phyloP scores from a whole-genome alignment of 2,113 vertebrate species.

The Boulengerochromis microlepis region DNA sequence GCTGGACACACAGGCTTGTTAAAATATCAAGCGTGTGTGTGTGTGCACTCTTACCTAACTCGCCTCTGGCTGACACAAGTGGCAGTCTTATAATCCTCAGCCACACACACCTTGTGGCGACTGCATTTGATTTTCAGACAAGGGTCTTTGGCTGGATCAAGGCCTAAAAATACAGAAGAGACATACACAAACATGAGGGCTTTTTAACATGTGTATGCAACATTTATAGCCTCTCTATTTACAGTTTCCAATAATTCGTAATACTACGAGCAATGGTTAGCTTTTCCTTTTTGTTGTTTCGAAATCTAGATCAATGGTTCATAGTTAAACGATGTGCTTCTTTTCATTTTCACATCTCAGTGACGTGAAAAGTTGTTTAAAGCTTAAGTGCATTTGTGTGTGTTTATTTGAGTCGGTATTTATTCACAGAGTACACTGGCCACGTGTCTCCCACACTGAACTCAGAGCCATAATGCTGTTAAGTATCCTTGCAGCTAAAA shows the following conservation, averaged over 20 bases:
- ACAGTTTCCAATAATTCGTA: background rate
- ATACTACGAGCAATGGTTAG: background rate
- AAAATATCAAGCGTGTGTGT: background rate
- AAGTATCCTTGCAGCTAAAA: conserved; percentile 54
- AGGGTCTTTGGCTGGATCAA: conserved; percentile 91
- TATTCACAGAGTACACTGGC: background rate
- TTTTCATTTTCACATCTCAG: background rate
- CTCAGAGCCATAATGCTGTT: conserved; percentile 40
- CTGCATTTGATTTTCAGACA: conserved; percentile 95
- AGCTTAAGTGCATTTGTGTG: background rate
- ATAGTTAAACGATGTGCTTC: background rate
- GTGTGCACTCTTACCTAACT: conserved; percentile 64
- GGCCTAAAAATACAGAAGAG: conserved; percentile 64
- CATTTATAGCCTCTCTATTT: background rate
- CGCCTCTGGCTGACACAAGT: conserved; percentile 88
- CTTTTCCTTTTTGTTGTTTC: background rate
- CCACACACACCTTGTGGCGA: conserved; percentile 90
- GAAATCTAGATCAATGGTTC: background rate
- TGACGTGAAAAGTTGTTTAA: background rate
- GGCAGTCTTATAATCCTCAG: conserved; percentile 84
- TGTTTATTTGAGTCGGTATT: background rate
- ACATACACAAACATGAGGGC: background rate
- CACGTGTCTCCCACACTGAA: background rate
- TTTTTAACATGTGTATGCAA: background rate
- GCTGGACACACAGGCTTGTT: background rate